Evolutionary conservation across 2,888 invertebrate species (phyloP).

Genomic region (Litoditis marina): DNA sequence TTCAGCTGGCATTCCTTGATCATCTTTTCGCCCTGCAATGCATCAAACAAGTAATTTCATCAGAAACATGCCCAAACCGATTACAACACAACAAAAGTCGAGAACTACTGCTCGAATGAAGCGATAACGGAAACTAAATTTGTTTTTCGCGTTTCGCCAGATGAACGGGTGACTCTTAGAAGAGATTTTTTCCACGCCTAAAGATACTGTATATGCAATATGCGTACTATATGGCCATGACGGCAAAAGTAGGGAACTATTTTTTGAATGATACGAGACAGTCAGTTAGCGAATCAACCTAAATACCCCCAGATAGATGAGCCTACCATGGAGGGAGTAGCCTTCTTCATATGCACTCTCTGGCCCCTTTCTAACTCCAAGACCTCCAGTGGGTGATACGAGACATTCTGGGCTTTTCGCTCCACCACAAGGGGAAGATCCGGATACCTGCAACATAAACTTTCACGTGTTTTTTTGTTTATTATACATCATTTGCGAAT

Average conservation of each 20-base stretch:
- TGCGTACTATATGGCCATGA: too few species aligned
- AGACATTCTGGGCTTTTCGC: background rate
- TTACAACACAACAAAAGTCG: too few species aligned
- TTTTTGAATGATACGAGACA: too few species aligned
- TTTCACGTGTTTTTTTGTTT: too few species aligned
- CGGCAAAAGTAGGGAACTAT: too few species aligned
- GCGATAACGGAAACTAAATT: too few species aligned
- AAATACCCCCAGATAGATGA: slow-evolving; percentile 2
- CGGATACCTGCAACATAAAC: background rate
- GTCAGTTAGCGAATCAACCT: background rate
- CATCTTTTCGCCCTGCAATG: slow-evolving; percentile 8
- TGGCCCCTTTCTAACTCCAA: slow-evolving; percentile 21
- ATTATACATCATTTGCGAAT: too few species aligned
- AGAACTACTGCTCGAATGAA: too few species aligned
- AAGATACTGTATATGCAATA: too few species aligned
- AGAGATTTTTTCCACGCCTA: too few species aligned
- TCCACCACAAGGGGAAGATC: slow-evolving; percentile 1
- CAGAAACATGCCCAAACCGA: background rate
- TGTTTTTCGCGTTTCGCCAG: too few species aligned
- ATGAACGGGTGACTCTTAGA: too few species aligned
- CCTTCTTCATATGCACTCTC: slow-evolving; percentile 18
- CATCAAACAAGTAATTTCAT: background rate
- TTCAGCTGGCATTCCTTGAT: slow-evolving; percentile 23
- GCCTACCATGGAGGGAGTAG: slow-evolving; percentile 13
- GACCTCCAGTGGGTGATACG: slow-evolving; percentile 19